These are phyloP conservation scores for Ammospiza maritima DNA, from an alignment of 2,797 vertebrate genomes.

Conservation along the genomic window DNA sequence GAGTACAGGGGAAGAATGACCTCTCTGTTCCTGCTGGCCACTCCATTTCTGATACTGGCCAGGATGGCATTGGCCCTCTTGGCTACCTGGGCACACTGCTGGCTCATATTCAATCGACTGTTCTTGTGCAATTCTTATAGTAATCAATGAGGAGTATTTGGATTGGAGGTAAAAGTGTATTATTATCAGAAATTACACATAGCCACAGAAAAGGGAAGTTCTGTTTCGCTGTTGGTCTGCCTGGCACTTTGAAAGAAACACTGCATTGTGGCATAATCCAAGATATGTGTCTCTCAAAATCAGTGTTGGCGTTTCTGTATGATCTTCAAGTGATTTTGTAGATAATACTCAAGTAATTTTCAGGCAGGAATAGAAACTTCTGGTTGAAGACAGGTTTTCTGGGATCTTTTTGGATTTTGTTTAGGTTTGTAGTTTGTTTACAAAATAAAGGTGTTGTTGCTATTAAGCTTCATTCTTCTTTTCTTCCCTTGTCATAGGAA, in stretches of 20 bases:
- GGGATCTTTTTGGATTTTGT: not conserved
- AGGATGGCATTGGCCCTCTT: no score
- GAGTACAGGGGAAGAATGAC: no score
- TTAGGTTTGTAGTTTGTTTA: not conserved
- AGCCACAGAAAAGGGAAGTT: not conserved
- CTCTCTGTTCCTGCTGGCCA: no score
- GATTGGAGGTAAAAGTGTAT: not conserved
- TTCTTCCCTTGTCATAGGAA: not conserved
- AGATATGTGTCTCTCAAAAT: not conserved
- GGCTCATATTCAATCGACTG: no score
- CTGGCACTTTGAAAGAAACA: not conserved
- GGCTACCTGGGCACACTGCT: no score
- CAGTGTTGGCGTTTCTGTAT: not conserved
- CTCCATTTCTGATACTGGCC: no score
- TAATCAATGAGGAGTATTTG: not conserved
- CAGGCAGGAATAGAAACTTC: not conserved
- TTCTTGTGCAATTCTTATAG: not conserved
- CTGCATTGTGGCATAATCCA: not conserved
- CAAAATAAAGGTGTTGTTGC: not conserved
- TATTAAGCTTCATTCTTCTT: not conserved
- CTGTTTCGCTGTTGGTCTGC: not conserved
- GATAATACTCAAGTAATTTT: not conserved
- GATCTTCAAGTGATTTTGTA: not conserved
- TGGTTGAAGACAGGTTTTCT: not conserved
- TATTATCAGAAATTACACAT: not conserved